Percentiles rank a stretch among this genome's conserved stretches.
These are phyloP conservation scores for Nymphalis polychloros DNA, from an alignment of 2,888 invertebrate species.

Conservation along the genomic window DNA sequence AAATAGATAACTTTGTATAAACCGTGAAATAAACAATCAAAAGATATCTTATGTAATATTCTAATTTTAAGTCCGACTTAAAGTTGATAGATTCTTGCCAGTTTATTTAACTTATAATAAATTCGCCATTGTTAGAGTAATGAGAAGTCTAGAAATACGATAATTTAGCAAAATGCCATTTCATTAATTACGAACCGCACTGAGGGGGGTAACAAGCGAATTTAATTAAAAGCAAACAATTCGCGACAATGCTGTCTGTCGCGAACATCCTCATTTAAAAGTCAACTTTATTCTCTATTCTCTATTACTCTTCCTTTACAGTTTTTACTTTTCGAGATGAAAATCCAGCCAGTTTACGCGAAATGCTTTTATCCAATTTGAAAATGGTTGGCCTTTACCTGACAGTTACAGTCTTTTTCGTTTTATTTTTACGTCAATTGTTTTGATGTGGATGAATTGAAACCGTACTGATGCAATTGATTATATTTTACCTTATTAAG, in stretches of 20 bases:
- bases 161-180: constrained; percentile 40
- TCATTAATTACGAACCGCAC: constrained; percentile 40
- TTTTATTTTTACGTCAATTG: constrained; percentile 23
- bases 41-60: too few species aligned
- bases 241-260: constrained; percentile 33
- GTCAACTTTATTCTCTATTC: constrained; percentile 26
- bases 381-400: constrained; percentile 24
- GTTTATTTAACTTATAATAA: constrained; percentile 18
- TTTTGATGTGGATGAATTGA: constrained; percentile 12
- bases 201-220: constrained; percentile 36
- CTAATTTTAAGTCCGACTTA: too few species aligned
- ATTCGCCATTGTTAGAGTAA: constrained; percentile 32
- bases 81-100: too few species aligned
- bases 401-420: constrained; percentile 14
- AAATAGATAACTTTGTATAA: too few species aligned
- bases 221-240: constrained; percentile 45
- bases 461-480: neutral
- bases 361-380: constrained; percentile 37
- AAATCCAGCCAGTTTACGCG: constrained; percentile 24
- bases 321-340: constrained; percentile 20
- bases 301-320: constrained; percentile 28
- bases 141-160: constrained; percentile 36
- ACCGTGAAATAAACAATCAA: too few species aligned
- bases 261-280: constrained; percentile 23
- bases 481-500: too few species aligned